These are phyloP conservation scores for Eupithecia subfuscata DNA, from an alignment of 2,888 invertebrate genomes.

Conservation along the genomic window DNA sequence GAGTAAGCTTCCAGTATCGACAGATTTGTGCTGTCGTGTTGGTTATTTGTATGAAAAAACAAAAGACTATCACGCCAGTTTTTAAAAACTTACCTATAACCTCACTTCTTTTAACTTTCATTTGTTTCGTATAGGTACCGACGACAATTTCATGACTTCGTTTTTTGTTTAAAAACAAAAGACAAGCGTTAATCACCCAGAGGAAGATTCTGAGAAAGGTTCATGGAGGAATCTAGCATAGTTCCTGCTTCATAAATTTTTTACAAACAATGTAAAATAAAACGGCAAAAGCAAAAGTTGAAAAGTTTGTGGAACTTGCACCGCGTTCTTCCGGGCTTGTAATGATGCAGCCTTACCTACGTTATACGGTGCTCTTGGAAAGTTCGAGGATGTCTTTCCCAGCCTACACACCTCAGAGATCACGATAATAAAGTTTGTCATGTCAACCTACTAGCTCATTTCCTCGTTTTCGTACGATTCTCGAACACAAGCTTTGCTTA, in stretches of 20 bases:
- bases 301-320: constrained; percentile 1
- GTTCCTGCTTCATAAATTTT: background rate
- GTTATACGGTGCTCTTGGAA: background rate
- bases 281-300: background rate
- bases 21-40: too few relatives aligned
- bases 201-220: background rate
- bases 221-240: background rate
- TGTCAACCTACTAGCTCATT: too few relatives aligned
- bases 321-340: background rate
- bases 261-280: background rate
- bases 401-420: background rate
- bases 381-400: background rate
- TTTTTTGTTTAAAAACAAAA: background rate
- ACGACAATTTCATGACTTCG: too few relatives aligned
- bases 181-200: background rate
- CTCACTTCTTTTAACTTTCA: too few relatives aligned
- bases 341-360: background rate
- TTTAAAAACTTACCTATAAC: too few relatives aligned
- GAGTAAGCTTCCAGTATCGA: too few relatives aligned
- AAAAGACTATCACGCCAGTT: too few relatives aligned
- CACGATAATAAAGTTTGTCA: too few relatives aligned
- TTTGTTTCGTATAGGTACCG: too few relatives aligned
- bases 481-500: too few relatives aligned
- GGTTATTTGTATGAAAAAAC: too few relatives aligned
- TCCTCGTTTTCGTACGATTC: too few relatives aligned